phyloP scores from a whole-genome alignment of 2,888 invertebrate species.

The Encarsia formosa region DNA sequence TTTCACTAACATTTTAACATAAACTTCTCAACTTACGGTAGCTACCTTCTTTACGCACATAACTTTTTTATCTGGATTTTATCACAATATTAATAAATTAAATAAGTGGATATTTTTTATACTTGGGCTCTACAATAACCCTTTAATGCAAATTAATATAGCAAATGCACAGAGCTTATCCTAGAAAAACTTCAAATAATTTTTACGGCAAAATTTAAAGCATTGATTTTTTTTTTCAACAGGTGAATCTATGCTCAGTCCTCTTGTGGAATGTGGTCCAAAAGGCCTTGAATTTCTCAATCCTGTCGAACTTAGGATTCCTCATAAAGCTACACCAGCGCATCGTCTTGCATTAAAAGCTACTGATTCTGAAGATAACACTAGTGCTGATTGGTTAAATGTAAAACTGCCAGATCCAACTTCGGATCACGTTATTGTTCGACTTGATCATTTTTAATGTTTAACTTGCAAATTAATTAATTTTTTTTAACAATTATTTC shows the following conservation, averaged over 20 bases:
- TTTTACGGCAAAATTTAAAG: too few relatives aligned
- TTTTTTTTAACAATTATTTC: too few relatives aligned
- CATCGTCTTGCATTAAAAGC: conserved; percentile 74
- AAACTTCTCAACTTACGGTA: too few relatives aligned
- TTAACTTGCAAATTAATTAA: too few relatives aligned
- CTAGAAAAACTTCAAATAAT: too few relatives aligned
- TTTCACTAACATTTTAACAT: too few relatives aligned
- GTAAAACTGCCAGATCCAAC: conserved; percentile 80
- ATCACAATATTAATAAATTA: too few relatives aligned
- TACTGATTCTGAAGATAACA: conserved; percentile 77
- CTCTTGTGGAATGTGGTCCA: conserved; percentile 94
- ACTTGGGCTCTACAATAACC: neutral
- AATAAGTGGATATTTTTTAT: too few relatives aligned
- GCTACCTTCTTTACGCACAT: too few relatives aligned
- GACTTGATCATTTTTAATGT: conserved; percentile 82
- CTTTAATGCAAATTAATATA: neutral
- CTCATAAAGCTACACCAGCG: conserved; percentile 77
- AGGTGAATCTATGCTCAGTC: conserved; percentile 94
- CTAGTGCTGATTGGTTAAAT: conserved; percentile 81
- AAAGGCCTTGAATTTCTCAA: conserved; percentile 84
- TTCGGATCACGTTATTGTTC: conserved; percentile 82
- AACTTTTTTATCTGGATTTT: too few relatives aligned
- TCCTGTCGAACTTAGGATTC: conserved; percentile 87
- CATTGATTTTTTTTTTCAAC: conserved; percentile 23
- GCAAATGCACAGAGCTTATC: too few relatives aligned